A percentile compares a stretch with the other conserved stretches of the same genome.
Conservation (phyloP, 2,113 vertebrate species). For the Columbina picui region DNA sequence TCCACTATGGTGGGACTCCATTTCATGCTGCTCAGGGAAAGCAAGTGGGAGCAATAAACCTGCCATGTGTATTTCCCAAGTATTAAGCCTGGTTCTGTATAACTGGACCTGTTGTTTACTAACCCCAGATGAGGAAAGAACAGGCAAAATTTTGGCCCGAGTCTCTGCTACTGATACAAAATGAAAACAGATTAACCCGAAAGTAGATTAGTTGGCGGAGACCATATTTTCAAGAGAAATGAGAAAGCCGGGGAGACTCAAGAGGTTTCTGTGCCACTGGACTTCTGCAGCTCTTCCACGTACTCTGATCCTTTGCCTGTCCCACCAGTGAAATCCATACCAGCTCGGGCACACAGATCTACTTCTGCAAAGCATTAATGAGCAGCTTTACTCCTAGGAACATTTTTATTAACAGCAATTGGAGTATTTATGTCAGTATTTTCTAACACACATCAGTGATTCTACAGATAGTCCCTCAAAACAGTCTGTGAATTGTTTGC, state of each 20-base stretch:
- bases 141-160: background rate
- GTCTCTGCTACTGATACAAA: background rate
- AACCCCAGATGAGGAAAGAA: background rate
- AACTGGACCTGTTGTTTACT: background rate
- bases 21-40: rapidly evolving
- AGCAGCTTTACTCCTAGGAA: background rate
- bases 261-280: background rate
- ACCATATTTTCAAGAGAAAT: background rate
- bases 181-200: background rate
- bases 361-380: background rate
- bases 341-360: background rate
- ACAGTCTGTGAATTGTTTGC: background rate
- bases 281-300: background rate
- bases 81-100: background rate
- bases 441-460: background rate
- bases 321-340: background rate
- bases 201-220: background rate
- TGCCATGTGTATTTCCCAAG: background rate
- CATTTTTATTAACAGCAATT: background rate
- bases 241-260: background rate
- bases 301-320: background rate
- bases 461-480: background rate
- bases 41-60: background rate
- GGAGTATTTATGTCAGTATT: background rate
- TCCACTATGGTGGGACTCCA: background rate